A percentile compares a stretch with the other conserved stretches of the same genome.
Evolutionary conservation across 2,113 vertebrate genomes (phyloP).

Genomic region (Clarias batrachus): DNA sequence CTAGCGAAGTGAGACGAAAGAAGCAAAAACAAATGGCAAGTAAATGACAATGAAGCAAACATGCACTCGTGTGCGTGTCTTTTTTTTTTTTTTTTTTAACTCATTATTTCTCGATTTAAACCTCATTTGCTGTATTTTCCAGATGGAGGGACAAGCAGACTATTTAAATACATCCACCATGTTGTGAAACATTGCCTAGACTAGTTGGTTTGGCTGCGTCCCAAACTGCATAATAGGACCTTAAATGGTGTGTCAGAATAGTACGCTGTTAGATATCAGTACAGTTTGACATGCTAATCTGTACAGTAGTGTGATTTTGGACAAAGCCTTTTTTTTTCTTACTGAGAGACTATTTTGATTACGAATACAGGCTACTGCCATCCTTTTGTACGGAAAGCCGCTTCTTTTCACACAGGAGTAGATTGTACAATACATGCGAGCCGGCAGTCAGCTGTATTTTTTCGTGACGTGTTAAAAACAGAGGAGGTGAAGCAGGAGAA

Average conservation of each 20-base stretch:
- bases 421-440: background rate
- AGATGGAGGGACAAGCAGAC: slow-evolving; percentile 4
- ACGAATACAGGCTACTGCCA: background rate
- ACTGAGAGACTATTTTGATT: background rate
- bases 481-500: background rate
- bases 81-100: slow-evolving; percentile 1
- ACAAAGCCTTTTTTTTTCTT: background rate
- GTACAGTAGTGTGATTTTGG: background rate
- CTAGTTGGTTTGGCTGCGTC: slow-evolving; percentile 28
- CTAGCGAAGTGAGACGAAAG: background rate
- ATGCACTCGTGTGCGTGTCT: background rate
- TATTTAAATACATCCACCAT: slow-evolving; percentile 17
- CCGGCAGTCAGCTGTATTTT: background rate
- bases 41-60: slow-evolving; percentile 8
- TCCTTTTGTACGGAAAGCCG: background rate
- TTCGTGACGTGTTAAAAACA: background rate
- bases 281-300: background rate
- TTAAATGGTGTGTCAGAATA: slow-evolving; percentile 7
- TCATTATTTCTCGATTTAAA: slow-evolving; percentile 32
- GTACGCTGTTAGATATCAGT: background rate
- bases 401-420: background rate
- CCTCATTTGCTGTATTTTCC: slow-evolving; percentile 27
- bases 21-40: background rate
- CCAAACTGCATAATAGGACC: slow-evolving; percentile 24
- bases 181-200: slow-evolving; percentile 30